Percentiles rank a stretch among this genome's conserved stretches.
These are phyloP conservation scores for Pseudococcus longispinus DNA, from an alignment of 2,888 invertebrate genomes.

Conservation along the genomic window DNA sequence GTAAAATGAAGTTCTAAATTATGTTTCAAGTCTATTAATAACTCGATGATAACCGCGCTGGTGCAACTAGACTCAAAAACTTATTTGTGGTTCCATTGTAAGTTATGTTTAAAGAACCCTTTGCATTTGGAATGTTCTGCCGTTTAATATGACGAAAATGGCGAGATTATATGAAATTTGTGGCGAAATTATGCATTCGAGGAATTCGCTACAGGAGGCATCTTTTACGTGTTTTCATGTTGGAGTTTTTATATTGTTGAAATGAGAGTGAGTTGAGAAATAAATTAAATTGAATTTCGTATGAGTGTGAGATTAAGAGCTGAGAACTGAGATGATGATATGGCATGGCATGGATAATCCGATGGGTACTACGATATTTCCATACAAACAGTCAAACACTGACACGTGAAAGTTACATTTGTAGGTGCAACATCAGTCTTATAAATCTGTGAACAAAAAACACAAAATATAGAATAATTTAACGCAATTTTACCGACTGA, in stretches of 20 bases:
- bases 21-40: constrained; percentile 44
- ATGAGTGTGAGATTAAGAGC: not conserved
- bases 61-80: constrained; percentile 21
- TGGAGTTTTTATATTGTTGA: not conserved
- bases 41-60: constrained; percentile 17
- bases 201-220: not conserved
- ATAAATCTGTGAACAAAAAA: no score
- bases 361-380: no score
- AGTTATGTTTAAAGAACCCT: constrained; percentile 34
- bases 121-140: constrained; percentile 28
- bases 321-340: no score
- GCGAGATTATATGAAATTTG: constrained; percentile 31
- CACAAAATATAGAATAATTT: no score
- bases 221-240: not conserved
- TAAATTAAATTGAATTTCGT: not conserved
- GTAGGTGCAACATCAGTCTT: no score
- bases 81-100: constrained; percentile 28
- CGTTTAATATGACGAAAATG: constrained; percentile 35
- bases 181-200: not conserved
- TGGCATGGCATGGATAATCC: no score
- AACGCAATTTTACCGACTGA: no score
- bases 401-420: no score
- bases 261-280: not conserved
- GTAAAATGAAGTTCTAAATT: constrained; percentile 33
- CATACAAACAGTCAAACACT: no score